Evolutionary conservation across 2,113 vertebrate genomes (phyloP).

Genomic region (Serilophus lunatus): DNA sequence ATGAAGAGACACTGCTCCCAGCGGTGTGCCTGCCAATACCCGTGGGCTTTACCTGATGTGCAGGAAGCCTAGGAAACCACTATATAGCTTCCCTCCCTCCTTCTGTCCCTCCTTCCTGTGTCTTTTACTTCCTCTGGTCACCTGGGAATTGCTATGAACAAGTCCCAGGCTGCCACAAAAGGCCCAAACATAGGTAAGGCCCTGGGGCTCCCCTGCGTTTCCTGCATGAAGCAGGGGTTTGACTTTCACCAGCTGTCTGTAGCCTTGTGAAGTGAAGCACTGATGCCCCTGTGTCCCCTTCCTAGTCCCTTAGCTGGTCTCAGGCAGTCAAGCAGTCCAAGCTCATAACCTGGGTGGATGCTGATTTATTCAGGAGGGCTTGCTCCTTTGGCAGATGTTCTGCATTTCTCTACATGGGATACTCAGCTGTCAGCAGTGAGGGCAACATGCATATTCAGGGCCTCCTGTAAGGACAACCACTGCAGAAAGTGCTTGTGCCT

Average conservation of each 20-base stretch:
- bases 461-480: not conserved
- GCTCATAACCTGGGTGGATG: not conserved
- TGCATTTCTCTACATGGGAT: not conserved
- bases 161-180: not conserved
- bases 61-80: not conserved
- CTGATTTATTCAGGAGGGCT: not conserved
- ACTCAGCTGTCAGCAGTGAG: slow-evolving; percentile 5
- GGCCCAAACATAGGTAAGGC: not conserved
- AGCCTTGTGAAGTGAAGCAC: not conserved
- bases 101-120: rapidly evolving
- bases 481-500: not conserved
- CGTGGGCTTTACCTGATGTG: not conserved
- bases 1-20: not conserved
- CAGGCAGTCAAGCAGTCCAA: not conserved
- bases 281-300: not conserved
- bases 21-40: not conserved
- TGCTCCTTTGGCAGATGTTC: not conserved
- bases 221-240: not conserved
- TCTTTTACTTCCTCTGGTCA: not conserved
- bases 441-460: not conserved
- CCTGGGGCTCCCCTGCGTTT: not conserved
- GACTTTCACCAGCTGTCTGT: not conserved
- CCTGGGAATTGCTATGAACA: not conserved
- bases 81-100: not conserved
- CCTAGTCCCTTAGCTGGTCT: not conserved